Evolutionary conservation across 2,888 invertebrate species (phyloP), one percentile per base, ranked within the genome.

Genomic region (Pseudanteris insignis): DNA sequence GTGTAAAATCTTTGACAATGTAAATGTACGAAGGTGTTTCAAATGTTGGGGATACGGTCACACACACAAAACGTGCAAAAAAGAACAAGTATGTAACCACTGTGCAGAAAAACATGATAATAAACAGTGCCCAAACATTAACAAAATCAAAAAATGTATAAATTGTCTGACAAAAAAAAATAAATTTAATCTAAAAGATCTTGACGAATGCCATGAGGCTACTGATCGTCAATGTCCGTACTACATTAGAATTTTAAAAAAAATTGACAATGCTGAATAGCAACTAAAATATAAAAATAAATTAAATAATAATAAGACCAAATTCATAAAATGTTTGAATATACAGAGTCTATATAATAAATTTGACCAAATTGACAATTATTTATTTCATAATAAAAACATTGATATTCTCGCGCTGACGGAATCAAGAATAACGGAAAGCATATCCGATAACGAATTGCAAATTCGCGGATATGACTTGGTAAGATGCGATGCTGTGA

Each of bases 351-450:
- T 54, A 38, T 33, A 14, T 21, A 33, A 38, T 40, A 54, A 54
- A 44, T 38, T 38, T 46, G 54, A 54, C 46, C 15, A 44, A 46
- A 46, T 46, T 2, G 46, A 54, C 26, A 46, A 46, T 7, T 55
- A 29, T 36, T 24, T 55, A 36, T 40, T 41, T 10, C 28, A 47
- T 12, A 47, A 47, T 15, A 34, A 30, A 13, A 2, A 7, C 11
- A 46, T 55, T 2, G 38, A 41, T 40, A 41, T 53, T 7, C 43
- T 44, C 1, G 36, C 32, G 2, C 11, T 37, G n/a, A 44, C 38
- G 13, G 46, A 46, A 13, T 8, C 37, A 2, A 54, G 46, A 46
- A 40, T 44, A 28, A 34, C 28, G 0, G 8, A 26, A 2, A 28
- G 10, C 8, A 34, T 55, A 3, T 4, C n/a, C 0, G 30, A 41